Percentiles rank a stretch among this genome's conserved stretches.
These are phyloP conservation scores for Drosophila helvetica DNA, from an alignment of 2,888 invertebrate genomes.

Conservation along the genomic window DNA sequence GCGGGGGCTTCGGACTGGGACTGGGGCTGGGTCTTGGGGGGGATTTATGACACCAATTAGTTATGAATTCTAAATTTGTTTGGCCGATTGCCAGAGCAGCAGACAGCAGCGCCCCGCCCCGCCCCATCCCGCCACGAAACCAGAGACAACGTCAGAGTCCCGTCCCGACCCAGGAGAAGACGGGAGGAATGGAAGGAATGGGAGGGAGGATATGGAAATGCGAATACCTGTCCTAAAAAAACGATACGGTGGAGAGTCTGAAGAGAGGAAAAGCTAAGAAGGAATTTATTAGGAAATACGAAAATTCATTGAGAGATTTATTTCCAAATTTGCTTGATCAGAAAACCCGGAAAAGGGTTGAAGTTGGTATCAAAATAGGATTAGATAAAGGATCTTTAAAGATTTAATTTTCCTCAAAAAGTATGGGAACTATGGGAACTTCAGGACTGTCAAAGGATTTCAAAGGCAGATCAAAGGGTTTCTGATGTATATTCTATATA, in stretches of 20 bases:
- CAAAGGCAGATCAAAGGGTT: too few relatives aligned
- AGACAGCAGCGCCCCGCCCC: slow-evolving; percentile 3
- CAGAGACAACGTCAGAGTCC: neutral
- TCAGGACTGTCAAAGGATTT: too few relatives aligned
- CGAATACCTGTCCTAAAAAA: slow-evolving; percentile 36
- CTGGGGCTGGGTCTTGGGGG: neutral
- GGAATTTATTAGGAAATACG: neutral
- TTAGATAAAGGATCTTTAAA: too few relatives aligned
- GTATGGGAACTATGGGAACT: too few relatives aligned
- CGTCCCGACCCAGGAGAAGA: too few relatives aligned
- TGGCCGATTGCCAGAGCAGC: slow-evolving; percentile 67
- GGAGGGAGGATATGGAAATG: slow-evolving; percentile 44
- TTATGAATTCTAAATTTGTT: slow-evolving; percentile 79
- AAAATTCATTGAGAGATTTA: too few relatives aligned
- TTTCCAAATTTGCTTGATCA: too few relatives aligned
- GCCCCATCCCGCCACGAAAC: neutral
- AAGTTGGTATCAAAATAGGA: too few relatives aligned
- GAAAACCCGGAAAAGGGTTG: too few relatives aligned
- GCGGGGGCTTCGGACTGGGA: neutral
- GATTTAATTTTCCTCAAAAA: too few relatives aligned
- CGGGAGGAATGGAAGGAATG: too few relatives aligned
- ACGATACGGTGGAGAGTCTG: slow-evolving; percentile 9
- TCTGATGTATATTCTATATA: too few relatives aligned
- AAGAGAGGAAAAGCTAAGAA: neutral
- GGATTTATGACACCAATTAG: slow-evolving; percentile 77